phyloP scores from a whole-genome alignment of 2,888 invertebrate genomes.

The Rhaphigaster nebulosa region DNA sequence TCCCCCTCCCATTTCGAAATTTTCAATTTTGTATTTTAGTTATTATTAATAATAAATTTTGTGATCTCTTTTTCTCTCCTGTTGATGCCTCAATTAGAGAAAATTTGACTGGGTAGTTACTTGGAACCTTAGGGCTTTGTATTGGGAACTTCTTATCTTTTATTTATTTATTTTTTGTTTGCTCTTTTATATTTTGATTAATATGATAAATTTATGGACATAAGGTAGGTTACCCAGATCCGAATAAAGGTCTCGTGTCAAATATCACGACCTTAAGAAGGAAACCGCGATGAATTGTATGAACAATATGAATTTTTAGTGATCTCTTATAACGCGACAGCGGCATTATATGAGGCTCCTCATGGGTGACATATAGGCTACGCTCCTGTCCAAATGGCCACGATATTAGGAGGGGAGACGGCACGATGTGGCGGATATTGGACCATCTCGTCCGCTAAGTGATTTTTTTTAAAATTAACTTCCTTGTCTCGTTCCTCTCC shows the following conservation, averaged over 20 bases:
- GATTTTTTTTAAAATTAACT: constrained; percentile 3
- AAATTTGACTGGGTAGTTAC: too few relatives aligned
- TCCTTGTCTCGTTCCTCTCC: not conserved
- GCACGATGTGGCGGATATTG: not conserved
- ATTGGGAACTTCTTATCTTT: too few relatives aligned
- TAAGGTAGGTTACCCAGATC: not conserved
- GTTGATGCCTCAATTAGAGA: too few relatives aligned
- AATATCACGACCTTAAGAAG: not conserved
- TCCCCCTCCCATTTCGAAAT: too few relatives aligned
- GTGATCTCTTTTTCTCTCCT: too few relatives aligned
- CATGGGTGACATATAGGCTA: not conserved
- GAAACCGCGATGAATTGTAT: not conserved
- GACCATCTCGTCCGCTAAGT: not conserved
- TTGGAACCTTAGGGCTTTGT: too few relatives aligned
- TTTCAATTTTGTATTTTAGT: too few relatives aligned
- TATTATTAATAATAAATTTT: too few relatives aligned
- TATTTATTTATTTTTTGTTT: too few relatives aligned
- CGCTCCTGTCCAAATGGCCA: constrained; percentile 2
- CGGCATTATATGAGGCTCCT: not conserved
- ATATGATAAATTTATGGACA: not conserved
- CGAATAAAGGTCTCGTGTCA: not conserved
- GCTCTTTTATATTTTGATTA: too few relatives aligned
- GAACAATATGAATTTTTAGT: constrained; percentile 41
- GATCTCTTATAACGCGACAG: not conserved
- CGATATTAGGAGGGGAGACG: not conserved